Evolutionary conservation across 2,888 invertebrate species (phyloP), one percentile per base, ranked within the genome.

Genomic region (Cheilosia urbana): DNA sequence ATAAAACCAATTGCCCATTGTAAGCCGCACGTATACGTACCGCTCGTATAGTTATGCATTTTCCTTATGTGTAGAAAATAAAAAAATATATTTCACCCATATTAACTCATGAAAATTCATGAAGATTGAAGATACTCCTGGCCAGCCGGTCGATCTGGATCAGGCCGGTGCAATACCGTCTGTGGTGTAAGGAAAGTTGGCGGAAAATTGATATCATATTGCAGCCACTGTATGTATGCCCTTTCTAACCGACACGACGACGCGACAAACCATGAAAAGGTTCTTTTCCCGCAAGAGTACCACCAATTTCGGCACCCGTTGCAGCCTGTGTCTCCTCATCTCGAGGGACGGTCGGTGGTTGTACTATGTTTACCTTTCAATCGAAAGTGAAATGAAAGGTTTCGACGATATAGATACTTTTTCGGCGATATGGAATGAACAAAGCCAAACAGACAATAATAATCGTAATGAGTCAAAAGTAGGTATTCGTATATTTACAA

Each of bases 301-400:
- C 72, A 60, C 65, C 58, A 72, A 57, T 76, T 69, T 53, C 30
- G 53, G 51, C 55, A 4, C 13, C 77, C 7, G 17, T 30, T 45
- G 58, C 42, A 42, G 68, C 42, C 21, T 19, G 21, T 58, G 17
- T 45, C 24, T 30, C 34, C 15, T 47, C 24, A 0, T 17, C 51
- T 4, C 51, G 24, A 4, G 11, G 34, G 30, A 30, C 30, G 30
- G 27, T 9, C 34, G 34, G 13, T 13, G 24, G 19, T 58, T 63
- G 17, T 49, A 34, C 30, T 69, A n/a, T 71, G 30, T 62, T 55
- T 66, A 75, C 80, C 84, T 84, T 84, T 84, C 84, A 84, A 80
- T 84, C 84, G 84, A 85, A 85, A 85, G 80, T 81, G 84, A 85
- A 85, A 85, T 76, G 71, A 76, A 80, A 76, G 75, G 69, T 65